These are phyloP conservation scores for Zhengitettix transpicula DNA, from an alignment of 2,888 invertebrate genomes.

Conservation along the genomic window DNA sequence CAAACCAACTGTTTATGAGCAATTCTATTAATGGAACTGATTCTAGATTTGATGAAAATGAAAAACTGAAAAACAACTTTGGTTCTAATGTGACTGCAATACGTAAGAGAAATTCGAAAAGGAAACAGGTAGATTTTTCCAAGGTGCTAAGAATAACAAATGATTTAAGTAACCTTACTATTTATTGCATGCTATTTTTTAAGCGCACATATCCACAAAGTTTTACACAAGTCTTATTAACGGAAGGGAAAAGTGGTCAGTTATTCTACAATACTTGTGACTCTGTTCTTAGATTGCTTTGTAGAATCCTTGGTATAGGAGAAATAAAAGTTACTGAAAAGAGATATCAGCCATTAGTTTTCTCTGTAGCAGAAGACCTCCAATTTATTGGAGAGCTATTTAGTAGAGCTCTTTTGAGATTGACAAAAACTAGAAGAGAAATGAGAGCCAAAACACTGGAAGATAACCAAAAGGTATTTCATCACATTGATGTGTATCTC, in stretches of 20 bases:
- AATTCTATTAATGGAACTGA: no score
- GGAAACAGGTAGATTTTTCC: no score
- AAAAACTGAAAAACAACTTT: no score
- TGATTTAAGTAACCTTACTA: constrained; percentile 4
- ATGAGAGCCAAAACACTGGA: constrained; percentile 8
- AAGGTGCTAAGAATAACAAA: not conserved
- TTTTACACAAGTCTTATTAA: constrained; percentile 5
- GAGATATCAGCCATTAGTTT: constrained; percentile 9
- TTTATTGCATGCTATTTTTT: constrained; percentile 9
- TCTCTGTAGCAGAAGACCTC: not conserved
- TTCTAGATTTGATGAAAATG: no score
- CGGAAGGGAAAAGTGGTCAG: constrained; percentile 3
- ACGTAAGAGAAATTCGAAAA: no score
- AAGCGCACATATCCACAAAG: constrained; percentile 3
- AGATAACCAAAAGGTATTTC: constrained; percentile 10
- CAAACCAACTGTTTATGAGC: no score
- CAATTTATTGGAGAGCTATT: constrained; percentile 11
- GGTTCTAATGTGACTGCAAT: no score
- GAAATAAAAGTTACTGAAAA: not conserved
- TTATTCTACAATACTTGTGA: constrained; percentile 7
- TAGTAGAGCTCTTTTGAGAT: constrained; percentile 5
- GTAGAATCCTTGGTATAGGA: constrained; percentile 4
- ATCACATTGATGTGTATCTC: no score
- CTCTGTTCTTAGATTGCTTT: constrained; percentile 1
- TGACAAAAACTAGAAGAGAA: constrained; percentile 9